phyloP scores from a whole-genome alignment of 2,113 vertebrate genomes.

The Speoplatyrhinus poulsoni region DNA sequence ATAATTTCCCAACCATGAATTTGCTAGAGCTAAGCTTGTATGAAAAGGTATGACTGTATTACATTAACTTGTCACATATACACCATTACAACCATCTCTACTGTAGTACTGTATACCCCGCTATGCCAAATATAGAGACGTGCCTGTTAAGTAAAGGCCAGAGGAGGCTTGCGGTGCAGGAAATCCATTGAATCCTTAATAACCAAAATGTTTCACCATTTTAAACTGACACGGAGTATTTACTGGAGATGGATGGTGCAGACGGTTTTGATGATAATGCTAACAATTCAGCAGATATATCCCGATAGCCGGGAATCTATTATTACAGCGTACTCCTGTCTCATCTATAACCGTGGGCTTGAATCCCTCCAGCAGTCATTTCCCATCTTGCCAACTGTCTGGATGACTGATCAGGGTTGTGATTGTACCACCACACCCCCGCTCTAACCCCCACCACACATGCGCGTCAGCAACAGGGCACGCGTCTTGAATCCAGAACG shows the following conservation, averaged over 20 bases:
- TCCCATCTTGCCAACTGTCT: slow-evolving; percentile 69
- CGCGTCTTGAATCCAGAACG: slow-evolving; percentile 66
- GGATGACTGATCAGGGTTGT: slow-evolving; percentile 73
- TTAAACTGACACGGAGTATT: slow-evolving; percentile 30
- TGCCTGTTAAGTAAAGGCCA: slow-evolving; percentile 32
- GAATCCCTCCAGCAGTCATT: slow-evolving; percentile 64
- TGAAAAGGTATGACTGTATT: too few species aligned
- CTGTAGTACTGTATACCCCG: not conserved
- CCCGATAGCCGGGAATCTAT: slow-evolving; percentile 64
- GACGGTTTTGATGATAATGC: slow-evolving; percentile 55
- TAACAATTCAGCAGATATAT: slow-evolving; percentile 71
- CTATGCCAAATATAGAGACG: slow-evolving; percentile 28
- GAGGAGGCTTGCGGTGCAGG: not conserved
- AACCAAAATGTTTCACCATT: slow-evolving; percentile 23
- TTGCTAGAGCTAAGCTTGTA: too few species aligned
- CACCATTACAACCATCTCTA: not conserved
- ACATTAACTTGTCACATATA: too few species aligned
- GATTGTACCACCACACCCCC: slow-evolving; percentile 47
- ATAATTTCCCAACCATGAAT: too few species aligned
- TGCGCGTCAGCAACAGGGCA: slow-evolving; percentile 57
- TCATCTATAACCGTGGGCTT: slow-evolving; percentile 71
- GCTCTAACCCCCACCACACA: slow-evolving; percentile 18
- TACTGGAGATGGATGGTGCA: slow-evolving; percentile 54
- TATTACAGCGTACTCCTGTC: slow-evolving; percentile 56
- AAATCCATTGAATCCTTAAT: slow-evolving; percentile 2